These are phyloP conservation scores for Antheraea pernyi DNA, from an alignment of 1,140 invertebrate species.

Conservation along the genomic window DNA sequence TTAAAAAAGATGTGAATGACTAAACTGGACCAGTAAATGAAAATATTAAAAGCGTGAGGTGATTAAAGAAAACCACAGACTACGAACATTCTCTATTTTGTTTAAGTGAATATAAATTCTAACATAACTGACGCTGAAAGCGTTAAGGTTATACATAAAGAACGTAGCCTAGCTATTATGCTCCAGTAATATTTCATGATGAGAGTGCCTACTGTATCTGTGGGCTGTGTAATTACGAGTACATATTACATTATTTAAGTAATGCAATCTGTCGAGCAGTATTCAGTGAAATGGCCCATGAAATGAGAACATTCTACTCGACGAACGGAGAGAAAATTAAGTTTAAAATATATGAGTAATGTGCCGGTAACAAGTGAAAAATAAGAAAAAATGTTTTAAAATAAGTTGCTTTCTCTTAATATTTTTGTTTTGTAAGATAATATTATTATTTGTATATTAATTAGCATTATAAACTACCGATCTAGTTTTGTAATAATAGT, in stretches of 20 bases:
- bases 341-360: background rate
- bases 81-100: background rate
- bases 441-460: no score
- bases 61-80: background rate
- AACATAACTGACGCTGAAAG: background rate
- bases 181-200: background rate
- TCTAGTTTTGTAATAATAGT: no score
- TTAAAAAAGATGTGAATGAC: no score
- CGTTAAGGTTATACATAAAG: background rate
- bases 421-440: no score
- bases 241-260: conserved; percentile 5
- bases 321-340: background rate
- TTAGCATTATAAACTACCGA: no score
- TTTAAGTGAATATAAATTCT: background rate
- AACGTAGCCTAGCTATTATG: background rate
- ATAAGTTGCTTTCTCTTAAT: no score
- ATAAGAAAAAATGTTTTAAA: no score
- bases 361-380: background rate
- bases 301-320: conserved; percentile 2
- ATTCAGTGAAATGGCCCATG: conserved; percentile 3
- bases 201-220: background rate
- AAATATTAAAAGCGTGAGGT: background rate
- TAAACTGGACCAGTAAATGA: background rate
- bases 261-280: conserved; percentile 1
- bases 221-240: background rate